phyloP scores from a whole-genome alignment of 2,888 invertebrate species.

The Netelia virgata region DNA sequence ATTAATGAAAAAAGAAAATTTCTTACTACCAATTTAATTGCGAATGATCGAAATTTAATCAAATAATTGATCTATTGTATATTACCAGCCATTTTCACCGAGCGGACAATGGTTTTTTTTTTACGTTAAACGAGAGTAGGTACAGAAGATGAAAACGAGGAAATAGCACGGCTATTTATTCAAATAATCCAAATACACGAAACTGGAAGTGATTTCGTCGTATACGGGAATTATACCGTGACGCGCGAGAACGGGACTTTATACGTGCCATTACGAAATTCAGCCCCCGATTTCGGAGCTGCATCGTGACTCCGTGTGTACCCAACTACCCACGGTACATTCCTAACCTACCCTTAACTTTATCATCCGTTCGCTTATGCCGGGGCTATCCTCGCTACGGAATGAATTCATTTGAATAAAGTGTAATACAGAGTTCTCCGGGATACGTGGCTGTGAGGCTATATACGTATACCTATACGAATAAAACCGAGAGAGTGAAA shows the following conservation, averaged over 20 bases:
- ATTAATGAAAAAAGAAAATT: no score
- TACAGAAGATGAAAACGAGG: constrained; percentile 25
- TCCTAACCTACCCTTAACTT: constrained; percentile 50
- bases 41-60: neutral
- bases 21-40: no score
- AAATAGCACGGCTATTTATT: constrained; percentile 53
- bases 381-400: constrained; percentile 53
- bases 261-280: constrained; percentile 47
- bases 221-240: constrained; percentile 59
- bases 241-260: constrained; percentile 33
- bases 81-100: no score
- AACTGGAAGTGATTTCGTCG: constrained; percentile 58
- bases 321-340: constrained; percentile 30
- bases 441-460: constrained; percentile 25
- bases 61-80: neutral
- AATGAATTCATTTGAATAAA: constrained; percentile 68
- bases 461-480: neutral
- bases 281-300: constrained; percentile 18
- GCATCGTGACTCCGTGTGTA: constrained; percentile 20
- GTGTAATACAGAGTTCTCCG: constrained; percentile 53
- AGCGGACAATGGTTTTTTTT: neutral
- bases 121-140: constrained; percentile 22
- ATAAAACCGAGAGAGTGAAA: constrained; percentile 25
- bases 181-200: constrained; percentile 60
- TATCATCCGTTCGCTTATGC: constrained; percentile 32